Conservation (phyloP, 2,113 vertebrate species). For the Malaclemys terrapin region DNA sequence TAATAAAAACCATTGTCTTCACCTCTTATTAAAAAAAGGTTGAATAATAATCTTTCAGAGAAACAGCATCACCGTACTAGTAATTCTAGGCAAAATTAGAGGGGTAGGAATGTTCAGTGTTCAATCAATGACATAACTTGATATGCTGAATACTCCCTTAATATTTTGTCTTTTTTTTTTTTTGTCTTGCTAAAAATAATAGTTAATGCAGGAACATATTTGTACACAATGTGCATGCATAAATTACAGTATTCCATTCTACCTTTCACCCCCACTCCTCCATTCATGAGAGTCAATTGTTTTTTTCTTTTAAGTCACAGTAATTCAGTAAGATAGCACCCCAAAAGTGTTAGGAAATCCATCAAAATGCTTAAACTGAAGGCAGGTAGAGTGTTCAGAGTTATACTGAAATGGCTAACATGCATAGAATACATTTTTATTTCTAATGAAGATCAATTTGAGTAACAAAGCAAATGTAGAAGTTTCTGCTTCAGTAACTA, state of each 20-base stretch:
- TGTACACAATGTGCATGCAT: background rate
- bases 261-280: background rate
- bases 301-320: background rate
- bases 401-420: background rate
- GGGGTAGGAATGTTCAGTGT: rapidly evolving
- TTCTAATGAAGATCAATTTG: background rate
- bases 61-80: background rate
- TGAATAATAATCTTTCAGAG: background rate
- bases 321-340: background rate
- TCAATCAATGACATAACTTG: background rate
- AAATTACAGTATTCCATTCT: background rate
- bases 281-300: rapidly evolving
- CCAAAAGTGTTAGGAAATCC: background rate
- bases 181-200: background rate
- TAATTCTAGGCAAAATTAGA: background rate
- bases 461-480: background rate
- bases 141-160: background rate
- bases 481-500: background rate
- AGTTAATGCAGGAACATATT: background rate
- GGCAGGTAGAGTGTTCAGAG: background rate
- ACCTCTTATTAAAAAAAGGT: background rate
- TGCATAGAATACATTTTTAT: background rate
- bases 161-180: background rate
- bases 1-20: background rate
- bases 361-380: background rate